phyloP scores from a whole-genome alignment of 92 coral and sea anemone genomes.

The Siderastrea radians region DNA sequence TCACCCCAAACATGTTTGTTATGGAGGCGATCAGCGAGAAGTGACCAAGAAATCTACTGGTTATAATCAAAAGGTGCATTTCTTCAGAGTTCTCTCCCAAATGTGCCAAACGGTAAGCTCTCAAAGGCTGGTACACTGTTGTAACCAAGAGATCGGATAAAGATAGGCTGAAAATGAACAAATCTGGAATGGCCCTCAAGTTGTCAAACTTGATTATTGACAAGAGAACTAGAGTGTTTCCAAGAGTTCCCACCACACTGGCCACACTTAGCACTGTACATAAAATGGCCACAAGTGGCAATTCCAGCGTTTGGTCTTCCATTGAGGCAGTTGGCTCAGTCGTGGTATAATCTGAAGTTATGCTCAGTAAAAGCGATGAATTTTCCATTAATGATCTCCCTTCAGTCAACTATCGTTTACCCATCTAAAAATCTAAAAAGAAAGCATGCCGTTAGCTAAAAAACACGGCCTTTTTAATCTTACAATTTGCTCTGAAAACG shows the following conservation, averaged over 20 bases:
- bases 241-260: conserved; percentile 57
- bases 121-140: conserved; percentile 52
- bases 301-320: neutral
- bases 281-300: conserved; percentile 10
- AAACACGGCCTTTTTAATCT: neutral
- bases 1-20: conserved; percentile 76
- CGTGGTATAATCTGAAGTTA: neutral
- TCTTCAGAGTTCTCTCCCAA: neutral
- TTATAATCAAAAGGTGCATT: neutral
- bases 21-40: conserved; percentile 70
- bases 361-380: neutral
- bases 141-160: conserved; percentile 67
- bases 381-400: neutral
- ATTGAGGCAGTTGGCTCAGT: neutral
- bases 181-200: conserved; percentile 71
- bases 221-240: conserved; percentile 57
- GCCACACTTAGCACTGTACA: conserved; percentile 34
- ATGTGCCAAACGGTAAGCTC: conserved; percentile 35
- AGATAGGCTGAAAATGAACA: conserved; percentile 81
- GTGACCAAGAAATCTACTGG: conserved; percentile 54
- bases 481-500: neutral
- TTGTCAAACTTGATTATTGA: conserved; percentile 55
- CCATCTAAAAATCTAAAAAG: neutral
- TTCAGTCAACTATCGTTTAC: neutral
- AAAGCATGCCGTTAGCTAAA: neutral